phyloP scores from a whole-genome alignment of 2,888 invertebrate species.

The Portevinia maculata region DNA sequence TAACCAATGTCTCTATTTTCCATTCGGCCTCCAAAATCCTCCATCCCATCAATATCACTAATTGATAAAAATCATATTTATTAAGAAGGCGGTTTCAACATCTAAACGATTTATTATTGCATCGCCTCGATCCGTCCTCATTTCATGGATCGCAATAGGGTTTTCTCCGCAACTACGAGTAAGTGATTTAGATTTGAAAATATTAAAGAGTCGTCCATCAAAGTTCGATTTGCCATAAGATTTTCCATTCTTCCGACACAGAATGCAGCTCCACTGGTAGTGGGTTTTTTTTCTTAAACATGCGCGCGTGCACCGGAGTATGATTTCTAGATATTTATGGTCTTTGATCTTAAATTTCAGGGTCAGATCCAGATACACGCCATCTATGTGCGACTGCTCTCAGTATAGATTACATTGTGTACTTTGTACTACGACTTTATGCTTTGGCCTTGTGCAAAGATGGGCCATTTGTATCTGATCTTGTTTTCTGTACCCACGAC shows the following conservation, averaged over 20 bases:
- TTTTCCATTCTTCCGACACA: slow-evolving; percentile 15
- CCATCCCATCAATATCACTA: slow-evolving; percentile 1
- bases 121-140: slow-evolving; percentile 24
- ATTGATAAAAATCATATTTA: slow-evolving; percentile 30
- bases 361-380: slow-evolving; percentile 59
- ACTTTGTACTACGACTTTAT: background rate
- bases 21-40: background rate
- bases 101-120: slow-evolving; percentile 34
- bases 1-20: background rate
- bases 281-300: slow-evolving; percentile 17
- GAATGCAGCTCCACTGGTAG: background rate
- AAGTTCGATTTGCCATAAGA: slow-evolving; percentile 7
- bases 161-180: slow-evolving; percentile 12
- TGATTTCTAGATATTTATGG: slow-evolving; percentile 47
- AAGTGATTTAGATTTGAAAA: slow-evolving; percentile 51
- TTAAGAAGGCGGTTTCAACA: slow-evolving; percentile 20
- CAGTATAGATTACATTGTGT: slow-evolving; percentile 26
- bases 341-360: slow-evolving; percentile 58
- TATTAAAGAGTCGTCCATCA: slow-evolving; percentile 57
- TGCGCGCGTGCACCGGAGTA: slow-evolving; percentile 1
- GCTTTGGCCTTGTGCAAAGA: slow-evolving; percentile 57
- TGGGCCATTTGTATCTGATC: slow-evolving; percentile 64
- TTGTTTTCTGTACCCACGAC: slow-evolving; percentile 50
- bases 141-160: slow-evolving; percentile 15
- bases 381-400: slow-evolving; percentile 49